Evolutionary conservation across 2,113 vertebrate species (phyloP).

Genomic region (Miniopterus natalensis): DNA sequence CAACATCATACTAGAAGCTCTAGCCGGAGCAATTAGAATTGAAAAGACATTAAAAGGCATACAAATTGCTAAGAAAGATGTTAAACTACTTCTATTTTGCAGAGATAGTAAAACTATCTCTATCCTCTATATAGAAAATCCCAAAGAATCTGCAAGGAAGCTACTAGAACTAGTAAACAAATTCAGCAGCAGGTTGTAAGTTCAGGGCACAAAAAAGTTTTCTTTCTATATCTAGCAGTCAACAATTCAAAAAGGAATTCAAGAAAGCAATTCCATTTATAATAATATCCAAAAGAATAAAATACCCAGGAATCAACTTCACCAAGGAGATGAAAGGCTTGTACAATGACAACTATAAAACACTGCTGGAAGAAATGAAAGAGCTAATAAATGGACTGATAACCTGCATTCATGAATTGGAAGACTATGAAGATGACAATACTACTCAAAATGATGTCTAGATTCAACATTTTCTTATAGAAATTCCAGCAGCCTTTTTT

Average conservation of each 20-base stretch:
- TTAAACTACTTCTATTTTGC: not conserved
- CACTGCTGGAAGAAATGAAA: conserved; percentile 31
- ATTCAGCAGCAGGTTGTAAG: conserved; percentile 2
- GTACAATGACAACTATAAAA: not conserved
- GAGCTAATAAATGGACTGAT: not conserved
- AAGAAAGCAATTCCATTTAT: not conserved
- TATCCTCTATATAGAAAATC: conserved; percentile 18
- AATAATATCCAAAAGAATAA: conserved; percentile 45
- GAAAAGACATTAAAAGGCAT: not conserved
- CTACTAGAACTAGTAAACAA: not conserved
- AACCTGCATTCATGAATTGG: not conserved
- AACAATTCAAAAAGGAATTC: conserved; percentile 47
- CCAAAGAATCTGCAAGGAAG: not conserved
- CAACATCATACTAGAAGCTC: not conserved
- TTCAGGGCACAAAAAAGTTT: not conserved
- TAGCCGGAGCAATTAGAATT: not conserved
- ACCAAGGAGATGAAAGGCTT: not conserved
- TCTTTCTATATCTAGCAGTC: not conserved
- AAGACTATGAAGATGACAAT: conserved; percentile 10
- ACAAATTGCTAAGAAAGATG: not conserved
- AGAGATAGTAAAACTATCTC: not conserved
- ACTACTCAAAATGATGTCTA: not conserved
- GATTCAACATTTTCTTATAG: conserved; percentile 15
- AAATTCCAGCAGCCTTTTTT: not conserved
- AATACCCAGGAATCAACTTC: conserved; percentile 9